Evolutionary conservation across 2,888 invertebrate genomes (phyloP).

Genomic region (Hymenopus coronatus): DNA sequence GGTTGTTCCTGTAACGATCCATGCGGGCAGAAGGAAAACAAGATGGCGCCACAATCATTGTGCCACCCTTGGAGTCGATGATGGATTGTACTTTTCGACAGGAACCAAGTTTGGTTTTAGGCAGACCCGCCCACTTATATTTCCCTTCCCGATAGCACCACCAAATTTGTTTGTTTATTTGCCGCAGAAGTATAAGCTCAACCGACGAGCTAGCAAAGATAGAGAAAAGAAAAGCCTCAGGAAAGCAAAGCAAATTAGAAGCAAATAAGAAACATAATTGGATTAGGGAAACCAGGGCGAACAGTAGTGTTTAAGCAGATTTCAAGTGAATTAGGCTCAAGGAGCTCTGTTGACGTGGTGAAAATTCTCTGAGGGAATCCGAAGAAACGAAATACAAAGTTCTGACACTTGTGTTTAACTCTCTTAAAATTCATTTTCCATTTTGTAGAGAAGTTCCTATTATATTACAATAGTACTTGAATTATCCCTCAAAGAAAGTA

Average conservation of each 20-base stretch:
- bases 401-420: too few species aligned
- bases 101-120: background rate
- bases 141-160: background rate
- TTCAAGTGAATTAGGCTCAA: background rate
- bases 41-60: background rate
- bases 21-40: background rate
- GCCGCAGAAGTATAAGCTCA: too few species aligned
- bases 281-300: background rate
- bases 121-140: background rate
- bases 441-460: too few species aligned
- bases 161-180: background rate
- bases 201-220: background rate
- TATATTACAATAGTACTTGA: too few species aligned
- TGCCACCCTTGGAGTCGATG: background rate
- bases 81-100: background rate
- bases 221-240: background rate
- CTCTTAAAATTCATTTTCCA: too few species aligned
- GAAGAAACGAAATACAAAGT: background rate
- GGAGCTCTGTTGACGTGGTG: background rate
- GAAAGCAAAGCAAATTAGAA: background rate
- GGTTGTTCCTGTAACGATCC: background rate
- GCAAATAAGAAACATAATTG: background rate
- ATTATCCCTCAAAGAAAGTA: too few species aligned
- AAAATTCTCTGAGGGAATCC: background rate
- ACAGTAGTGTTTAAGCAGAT: background rate